Evolutionary conservation across 2,113 vertebrate genomes (phyloP).

Genomic region (Centropus unirufus): DNA sequence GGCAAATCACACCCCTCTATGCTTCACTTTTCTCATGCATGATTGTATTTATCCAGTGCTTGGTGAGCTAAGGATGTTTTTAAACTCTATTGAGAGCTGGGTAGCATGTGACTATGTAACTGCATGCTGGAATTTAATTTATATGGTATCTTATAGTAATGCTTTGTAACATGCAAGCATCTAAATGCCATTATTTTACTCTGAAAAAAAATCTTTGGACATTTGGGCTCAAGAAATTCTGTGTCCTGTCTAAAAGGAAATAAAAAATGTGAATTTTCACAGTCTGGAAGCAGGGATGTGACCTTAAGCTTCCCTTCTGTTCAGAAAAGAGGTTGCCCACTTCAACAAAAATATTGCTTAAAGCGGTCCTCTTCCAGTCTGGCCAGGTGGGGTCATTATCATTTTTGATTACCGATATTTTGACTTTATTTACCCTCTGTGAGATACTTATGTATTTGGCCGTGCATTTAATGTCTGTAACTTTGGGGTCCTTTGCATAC

Average conservation of each 20-base stretch:
- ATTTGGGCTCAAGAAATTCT: neutral
- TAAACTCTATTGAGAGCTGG: neutral
- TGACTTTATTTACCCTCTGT: neutral
- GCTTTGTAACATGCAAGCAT: neutral
- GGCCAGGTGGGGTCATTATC: neutral
- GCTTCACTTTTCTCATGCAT: neutral
- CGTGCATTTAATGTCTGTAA: conserved; percentile 10
- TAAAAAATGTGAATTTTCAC: neutral
- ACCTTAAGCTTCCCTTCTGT: neutral
- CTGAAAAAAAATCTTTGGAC: neutral
- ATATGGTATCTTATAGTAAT: fast-evolving
- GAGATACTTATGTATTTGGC: conserved; percentile 3
- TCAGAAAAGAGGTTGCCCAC: neutral
- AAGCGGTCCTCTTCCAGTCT: neutral
- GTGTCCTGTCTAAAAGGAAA: neutral
- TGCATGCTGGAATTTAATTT: neutral
- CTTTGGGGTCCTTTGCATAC: conserved; percentile 38
- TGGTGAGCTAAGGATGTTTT: neutral
- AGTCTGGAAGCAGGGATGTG: neutral
- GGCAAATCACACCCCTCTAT: neutral
- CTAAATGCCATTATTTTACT: neutral
- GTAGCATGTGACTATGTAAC: neutral
- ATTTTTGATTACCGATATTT: neutral
- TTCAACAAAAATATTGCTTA: neutral
- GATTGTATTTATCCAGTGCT: neutral